A percentile compares a stretch with the other conserved stretches of the same genome.
Conservation (phyloP, 2,888 invertebrate species). For the Thecophora atra region DNA sequence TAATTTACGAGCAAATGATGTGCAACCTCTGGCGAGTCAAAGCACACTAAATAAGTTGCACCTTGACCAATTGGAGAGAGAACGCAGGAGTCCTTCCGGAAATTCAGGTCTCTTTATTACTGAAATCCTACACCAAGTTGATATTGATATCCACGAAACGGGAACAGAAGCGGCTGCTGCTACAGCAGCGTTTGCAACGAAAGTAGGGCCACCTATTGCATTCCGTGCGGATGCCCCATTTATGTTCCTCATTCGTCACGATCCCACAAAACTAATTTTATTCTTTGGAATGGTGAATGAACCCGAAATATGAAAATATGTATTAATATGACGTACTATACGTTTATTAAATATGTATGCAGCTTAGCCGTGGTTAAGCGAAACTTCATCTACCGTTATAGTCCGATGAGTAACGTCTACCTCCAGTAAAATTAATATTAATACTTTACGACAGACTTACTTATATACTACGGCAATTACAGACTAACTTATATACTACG, state of each 20-base stretch:
- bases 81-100: slow-evolving; percentile 68
- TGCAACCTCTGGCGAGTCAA: slow-evolving; percentile 52
- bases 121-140: slow-evolving; percentile 72
- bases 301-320: slow-evolving; percentile 57
- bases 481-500: no score
- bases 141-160: slow-evolving; percentile 71
- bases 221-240: slow-evolving; percentile 74
- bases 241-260: slow-evolving; percentile 74
- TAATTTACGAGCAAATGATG: slow-evolving; percentile 62
- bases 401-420: no score
- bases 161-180: slow-evolving; percentile 76
- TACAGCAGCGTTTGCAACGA: slow-evolving; percentile 69
- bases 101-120: slow-evolving; percentile 68
- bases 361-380: no score
- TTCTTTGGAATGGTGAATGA: slow-evolving; percentile 75
- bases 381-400: no score
- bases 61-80: slow-evolving; percentile 70
- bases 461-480: no score
- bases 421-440: no score
- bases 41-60: background rate
- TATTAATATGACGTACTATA: background rate
- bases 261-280: slow-evolving; percentile 70
- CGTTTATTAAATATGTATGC: background rate
- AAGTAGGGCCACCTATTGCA: slow-evolving; percentile 68
- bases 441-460: no score